Conservation (phyloP, 2,888 invertebrate species). For the Meliscaeva auricollis region DNA sequence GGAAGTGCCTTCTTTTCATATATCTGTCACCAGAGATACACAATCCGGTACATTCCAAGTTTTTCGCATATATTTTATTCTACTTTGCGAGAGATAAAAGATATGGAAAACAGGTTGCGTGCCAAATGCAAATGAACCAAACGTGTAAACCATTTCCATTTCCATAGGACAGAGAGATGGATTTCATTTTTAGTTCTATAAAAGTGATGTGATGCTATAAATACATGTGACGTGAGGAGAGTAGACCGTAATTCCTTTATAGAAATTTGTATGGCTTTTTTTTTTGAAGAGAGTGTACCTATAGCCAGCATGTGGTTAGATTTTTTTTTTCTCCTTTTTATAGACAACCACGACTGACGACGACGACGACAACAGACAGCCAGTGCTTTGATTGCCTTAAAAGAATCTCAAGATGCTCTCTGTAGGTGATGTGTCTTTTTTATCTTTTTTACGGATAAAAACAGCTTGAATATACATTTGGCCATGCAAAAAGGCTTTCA, state of each 20-base stretch:
- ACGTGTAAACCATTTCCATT: constrained; percentile 51
- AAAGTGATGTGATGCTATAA: constrained; percentile 62
- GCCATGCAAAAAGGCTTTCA: constrained; percentile 30
- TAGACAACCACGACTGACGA: background rate
- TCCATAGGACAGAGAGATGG: constrained; percentile 54
- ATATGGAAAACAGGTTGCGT: constrained; percentile 53
- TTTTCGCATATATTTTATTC: constrained; percentile 21
- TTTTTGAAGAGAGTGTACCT: background rate
- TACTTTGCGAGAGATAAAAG: constrained; percentile 29
- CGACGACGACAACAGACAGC: background rate
- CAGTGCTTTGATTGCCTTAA: constrained; percentile 56
- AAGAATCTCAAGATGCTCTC: constrained; percentile 62
- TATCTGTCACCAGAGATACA: constrained; percentile 20
- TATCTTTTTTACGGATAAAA: constrained; percentile 58
- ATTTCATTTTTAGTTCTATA: constrained; percentile 26
- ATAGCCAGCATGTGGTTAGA: constrained; percentile 16
- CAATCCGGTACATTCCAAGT: constrained; percentile 16
- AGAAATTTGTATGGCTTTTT: constrained; percentile 5
- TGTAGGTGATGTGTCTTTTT: constrained; percentile 48
- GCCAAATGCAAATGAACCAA: constrained; percentile 70
- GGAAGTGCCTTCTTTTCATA: constrained; percentile 1
- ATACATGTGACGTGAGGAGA: constrained; percentile 55
- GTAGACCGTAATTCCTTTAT: constrained; percentile 28
- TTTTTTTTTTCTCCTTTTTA: background rate
- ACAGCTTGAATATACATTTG: constrained; percentile 42